Evolutionary conservation across 1,140 invertebrate species (phyloP), one percentile per base, ranked within the genome.

Genomic region (Calliphora vicina): DNA sequence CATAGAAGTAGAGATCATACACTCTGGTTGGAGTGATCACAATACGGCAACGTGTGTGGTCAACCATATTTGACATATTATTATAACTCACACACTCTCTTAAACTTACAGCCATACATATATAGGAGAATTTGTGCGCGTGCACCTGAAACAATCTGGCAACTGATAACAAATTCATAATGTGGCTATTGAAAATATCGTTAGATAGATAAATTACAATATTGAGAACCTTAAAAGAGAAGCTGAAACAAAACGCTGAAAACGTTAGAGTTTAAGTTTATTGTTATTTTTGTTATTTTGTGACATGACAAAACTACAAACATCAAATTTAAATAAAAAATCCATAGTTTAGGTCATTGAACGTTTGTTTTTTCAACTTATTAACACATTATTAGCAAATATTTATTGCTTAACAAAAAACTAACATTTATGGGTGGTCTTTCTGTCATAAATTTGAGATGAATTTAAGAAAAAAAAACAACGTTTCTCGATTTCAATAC

Each of bases 31-130:
- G 35, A 26, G 15, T 23, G 23, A 25, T 13, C 20, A 23, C 9
- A 25, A 2, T 23, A 15, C 8, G 29, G 27, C 74, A 78, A 78
- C 74, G 88, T 87, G 88, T 89, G 88, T 89, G 88, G 88, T 87
- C 88, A 89, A 87, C 87, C 88, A 88, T 88, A 89, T 89, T 89
- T 89, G 88, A 88, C 88, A 89, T 87, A 87, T 89, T 89, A 61
- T 67, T 35, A 35, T 35, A 35, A 35, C 35, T 2, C 4, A 35
- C 35, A 35, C n/a, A n/a, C n/a, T n/a, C n/a, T n/a, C n/a, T n/a
- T 35, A 29, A 3, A 29, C 29, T 29, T 8, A 35, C 35, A 35
- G 0, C 6, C 10, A 35, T 35, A 35, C 4, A 35, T 35, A 35
- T 35, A 6, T 35, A 35, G 35, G 0, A 35, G 4, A 35, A 10